These are phyloP conservation scores for Diplolepis rosae DNA, from an alignment of 2,888 invertebrate genomes.

Conservation along the genomic window DNA sequence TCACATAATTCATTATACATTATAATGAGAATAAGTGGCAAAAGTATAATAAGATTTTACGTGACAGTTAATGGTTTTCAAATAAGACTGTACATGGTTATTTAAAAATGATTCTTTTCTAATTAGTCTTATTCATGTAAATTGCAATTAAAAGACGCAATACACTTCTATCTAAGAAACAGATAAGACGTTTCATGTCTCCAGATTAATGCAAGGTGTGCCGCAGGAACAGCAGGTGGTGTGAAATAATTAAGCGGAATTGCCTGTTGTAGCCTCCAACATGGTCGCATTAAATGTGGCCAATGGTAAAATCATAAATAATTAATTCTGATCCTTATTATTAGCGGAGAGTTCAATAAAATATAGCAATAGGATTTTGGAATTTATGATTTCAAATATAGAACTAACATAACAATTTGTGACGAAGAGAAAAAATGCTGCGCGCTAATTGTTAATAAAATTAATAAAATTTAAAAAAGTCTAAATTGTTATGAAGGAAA, in stretches of 20 bases:
- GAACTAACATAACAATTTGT: too few relatives aligned
- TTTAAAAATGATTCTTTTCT: neutral
- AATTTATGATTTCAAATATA: too few relatives aligned
- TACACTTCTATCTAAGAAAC: slow-evolving; percentile 8
- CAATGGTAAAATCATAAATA: slow-evolving; percentile 20
- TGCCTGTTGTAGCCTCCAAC: slow-evolving; percentile 11
- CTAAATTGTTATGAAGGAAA: too few relatives aligned
- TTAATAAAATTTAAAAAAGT: too few relatives aligned
- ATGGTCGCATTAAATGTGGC: neutral
- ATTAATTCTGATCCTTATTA: slow-evolving; percentile 3
- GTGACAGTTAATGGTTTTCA: too few relatives aligned
- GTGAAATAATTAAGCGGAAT: slow-evolving; percentile 26
- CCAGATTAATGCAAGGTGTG: slow-evolving; percentile 29
- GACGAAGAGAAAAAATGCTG: too few relatives aligned
- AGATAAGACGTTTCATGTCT: slow-evolving; percentile 15
- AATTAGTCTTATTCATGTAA: slow-evolving; percentile 18
- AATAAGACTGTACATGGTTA: too few relatives aligned
- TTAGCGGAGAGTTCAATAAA: neutral
- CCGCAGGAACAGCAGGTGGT: slow-evolving; percentile 16
- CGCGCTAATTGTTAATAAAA: too few relatives aligned
- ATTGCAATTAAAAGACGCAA: slow-evolving; percentile 22
- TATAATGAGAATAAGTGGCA: too few relatives aligned
- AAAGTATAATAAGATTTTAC: too few relatives aligned
- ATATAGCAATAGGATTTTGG: too few relatives aligned
- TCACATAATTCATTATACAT: too few relatives aligned